A percentile compares a stretch with the other conserved stretches of the same genome.
Evolutionary conservation across 1,140 invertebrate species (phyloP).

Genomic region (Heliconius congener): DNA sequence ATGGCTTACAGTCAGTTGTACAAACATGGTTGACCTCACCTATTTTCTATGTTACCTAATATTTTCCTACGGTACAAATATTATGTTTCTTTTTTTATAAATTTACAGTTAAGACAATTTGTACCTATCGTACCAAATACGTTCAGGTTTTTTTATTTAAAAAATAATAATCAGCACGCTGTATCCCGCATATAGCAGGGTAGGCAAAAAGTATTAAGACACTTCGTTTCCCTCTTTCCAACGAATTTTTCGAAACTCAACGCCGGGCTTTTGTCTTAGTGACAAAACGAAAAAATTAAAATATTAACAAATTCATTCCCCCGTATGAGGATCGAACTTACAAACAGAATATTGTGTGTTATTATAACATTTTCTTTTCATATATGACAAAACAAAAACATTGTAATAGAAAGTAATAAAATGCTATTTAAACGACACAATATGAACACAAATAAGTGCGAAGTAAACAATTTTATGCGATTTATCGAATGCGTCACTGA

Average conservation of each 20-base stretch:
- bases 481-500: conserved; percentile 11
- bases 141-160: no score
- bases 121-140: no score
- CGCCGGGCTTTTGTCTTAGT: neutral
- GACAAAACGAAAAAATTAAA: neutral
- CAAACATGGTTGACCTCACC: neutral
- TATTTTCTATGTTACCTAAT: neutral
- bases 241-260: neutral
- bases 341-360: neutral
- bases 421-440: neutral
- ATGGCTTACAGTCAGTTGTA: neutral
- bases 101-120: no score
- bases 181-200: no score
- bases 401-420: neutral
- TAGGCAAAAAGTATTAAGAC: no score
- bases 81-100: no score
- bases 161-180: no score
- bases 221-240: no score
- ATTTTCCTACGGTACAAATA: neutral
- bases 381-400: neutral
- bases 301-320: neutral
- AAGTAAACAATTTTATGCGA: conserved; percentile 10
- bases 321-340: neutral
- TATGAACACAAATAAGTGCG: neutral
- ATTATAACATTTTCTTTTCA: neutral